A percentile compares a stretch with the other conserved stretches of the same genome.
Conservation (phyloP, 2,113 vertebrate species). For the Microcebus murinus region DNA sequence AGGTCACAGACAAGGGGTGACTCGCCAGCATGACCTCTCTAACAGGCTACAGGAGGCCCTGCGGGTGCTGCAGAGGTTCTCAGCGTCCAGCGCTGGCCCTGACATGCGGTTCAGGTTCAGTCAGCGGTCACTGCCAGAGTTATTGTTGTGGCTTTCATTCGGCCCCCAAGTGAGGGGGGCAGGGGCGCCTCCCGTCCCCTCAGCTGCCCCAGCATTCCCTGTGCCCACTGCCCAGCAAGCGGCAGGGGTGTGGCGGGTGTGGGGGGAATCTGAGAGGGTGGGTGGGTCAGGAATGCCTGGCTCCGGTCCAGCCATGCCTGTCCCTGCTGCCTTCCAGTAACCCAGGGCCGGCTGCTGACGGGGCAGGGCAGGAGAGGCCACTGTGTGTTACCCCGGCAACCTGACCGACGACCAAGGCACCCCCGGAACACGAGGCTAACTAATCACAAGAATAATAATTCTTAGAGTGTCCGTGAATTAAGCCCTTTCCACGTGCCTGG, state of each 20-base stretch:
- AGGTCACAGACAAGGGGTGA: background rate
- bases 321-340: background rate
- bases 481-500: background rate
- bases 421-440: background rate
- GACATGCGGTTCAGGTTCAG: rapidly evolving
- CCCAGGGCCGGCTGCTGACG: background rate
- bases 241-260: background rate
- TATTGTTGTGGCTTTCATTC: background rate
- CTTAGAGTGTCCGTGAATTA: background rate
- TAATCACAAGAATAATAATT: background rate
- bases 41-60: background rate
- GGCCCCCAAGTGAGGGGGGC: background rate
- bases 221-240: conserved; percentile 14
- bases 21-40: background rate
- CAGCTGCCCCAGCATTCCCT: background rate
- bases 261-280: conserved; percentile 3
- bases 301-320: background rate
- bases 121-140: background rate
- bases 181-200: background rate
- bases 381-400: background rate
- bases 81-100: background rate
- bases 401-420: background rate
- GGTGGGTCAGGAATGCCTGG: conserved; percentile 22
- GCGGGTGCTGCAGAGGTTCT: background rate
- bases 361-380: background rate